phyloP scores from a whole-genome alignment of 2,797 vertebrate genomes.

The Fratercula arctica region DNA sequence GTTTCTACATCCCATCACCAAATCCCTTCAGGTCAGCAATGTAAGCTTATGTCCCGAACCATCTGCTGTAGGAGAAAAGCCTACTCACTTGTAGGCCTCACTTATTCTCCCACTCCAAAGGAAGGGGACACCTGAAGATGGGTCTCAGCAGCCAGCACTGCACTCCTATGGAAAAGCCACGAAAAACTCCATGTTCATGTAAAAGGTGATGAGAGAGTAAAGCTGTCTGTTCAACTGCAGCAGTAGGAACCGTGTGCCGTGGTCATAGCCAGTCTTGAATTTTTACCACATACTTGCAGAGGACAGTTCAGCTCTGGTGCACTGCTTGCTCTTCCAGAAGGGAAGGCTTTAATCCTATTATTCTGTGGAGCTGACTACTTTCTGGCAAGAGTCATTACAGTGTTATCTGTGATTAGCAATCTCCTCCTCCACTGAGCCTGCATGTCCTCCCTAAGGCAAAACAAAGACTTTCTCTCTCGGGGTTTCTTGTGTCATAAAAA shows the following conservation, averaged over 20 bases:
- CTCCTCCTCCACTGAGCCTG: background rate
- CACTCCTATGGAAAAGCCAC: background rate
- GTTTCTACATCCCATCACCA: background rate
- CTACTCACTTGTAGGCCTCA: background rate
- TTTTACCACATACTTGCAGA: background rate
- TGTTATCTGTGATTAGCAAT: slow-evolving; percentile 39
- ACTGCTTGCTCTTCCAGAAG: slow-evolving; percentile 14
- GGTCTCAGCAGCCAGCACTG: background rate
- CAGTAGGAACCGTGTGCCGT: background rate
- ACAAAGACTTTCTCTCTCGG: background rate
- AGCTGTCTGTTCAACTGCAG: background rate
- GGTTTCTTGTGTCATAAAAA: background rate
- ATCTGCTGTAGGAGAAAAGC: background rate
- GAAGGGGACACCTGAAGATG: background rate
- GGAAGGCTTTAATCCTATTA: slow-evolving; percentile 7
- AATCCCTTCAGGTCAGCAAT: background rate
- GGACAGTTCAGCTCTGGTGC: background rate
- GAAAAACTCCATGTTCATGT: background rate
- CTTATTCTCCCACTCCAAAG: background rate
- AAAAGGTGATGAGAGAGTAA: background rate
- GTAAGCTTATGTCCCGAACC: background rate
- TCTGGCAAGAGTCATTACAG: slow-evolving; percentile 18
- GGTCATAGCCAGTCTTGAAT: background rate
- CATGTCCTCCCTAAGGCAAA: background rate
- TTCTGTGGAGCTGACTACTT: background rate